Evolutionary conservation across 2,113 vertebrate genomes (phyloP), one percentile per base, ranked within the genome.

Genomic region (Urocolius indicus): DNA sequence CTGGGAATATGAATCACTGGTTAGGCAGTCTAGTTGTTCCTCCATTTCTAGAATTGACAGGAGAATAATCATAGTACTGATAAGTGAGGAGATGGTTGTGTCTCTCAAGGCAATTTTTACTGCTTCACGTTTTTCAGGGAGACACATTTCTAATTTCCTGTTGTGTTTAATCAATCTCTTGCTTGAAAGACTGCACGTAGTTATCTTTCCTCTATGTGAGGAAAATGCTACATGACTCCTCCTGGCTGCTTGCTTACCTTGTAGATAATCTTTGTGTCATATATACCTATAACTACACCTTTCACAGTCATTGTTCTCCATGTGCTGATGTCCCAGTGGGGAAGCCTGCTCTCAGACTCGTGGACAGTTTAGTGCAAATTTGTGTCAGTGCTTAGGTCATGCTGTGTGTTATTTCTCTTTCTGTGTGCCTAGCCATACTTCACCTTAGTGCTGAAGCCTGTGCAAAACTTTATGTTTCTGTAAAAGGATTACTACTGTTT

Each of bases 131-230:
- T 95, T 91, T 75, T 75, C 68, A 78, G 57, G 65, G 52, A 66
- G 73, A 7, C 49, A 79, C 73, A 87, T 46, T 72, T 95, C 58
- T 89, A 81, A 84, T 96, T 92, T 93, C 83, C 80, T 90, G 45
- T 92, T 90, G 85, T 79, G 73, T 78, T 90, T 94, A 84, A 92
- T 96, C 81, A 85, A 11, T 59, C 46, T 74, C 51, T 90, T 51
- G 51, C 79, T 95, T 81, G 76, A 84, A 84, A 77, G 41, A 4
- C 49, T 88, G 66, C 27, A 18, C 24, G 61, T 71, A 58, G 86
- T 92, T 88, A 38, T 75, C 93, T 86, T 93, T 84, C 45, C 27
- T 88, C 30, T 23, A 3, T 0, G 0, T 36, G 68, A 57, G 38
- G 52, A 73, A 43, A 46, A 74, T 29, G 48, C 62, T 92, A 29